Percentiles rank a stretch among this genome's conserved stretches.
phyloP scores from a whole-genome alignment of 2,888 invertebrate genomes.

The Lepeophtheirus nordmannii region DNA sequence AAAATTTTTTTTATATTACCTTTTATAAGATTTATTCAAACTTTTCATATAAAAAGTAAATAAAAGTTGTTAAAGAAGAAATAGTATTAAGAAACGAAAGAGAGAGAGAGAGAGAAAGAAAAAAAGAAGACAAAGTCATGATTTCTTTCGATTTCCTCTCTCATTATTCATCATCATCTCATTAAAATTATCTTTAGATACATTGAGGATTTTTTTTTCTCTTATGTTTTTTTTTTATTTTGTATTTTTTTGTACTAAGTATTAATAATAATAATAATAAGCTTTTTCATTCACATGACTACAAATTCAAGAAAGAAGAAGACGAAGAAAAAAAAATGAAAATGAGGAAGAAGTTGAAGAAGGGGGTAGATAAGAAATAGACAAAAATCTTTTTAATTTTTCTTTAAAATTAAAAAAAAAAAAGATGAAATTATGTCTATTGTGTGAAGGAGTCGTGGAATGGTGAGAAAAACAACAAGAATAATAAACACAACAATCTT shows the following conservation, averaged over 20 bases:
- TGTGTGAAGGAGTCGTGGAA: constrained; percentile 1
- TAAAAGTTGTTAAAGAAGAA: too few species aligned
- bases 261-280: neutral
- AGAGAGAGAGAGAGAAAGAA: too few species aligned
- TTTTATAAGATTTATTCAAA: too few species aligned
- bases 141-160: neutral
- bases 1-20: too few species aligned
- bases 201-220: neutral
- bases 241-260: too few species aligned
- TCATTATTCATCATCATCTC: neutral
- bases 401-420: constrained; percentile 7
- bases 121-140: neutral
- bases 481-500: too few species aligned
- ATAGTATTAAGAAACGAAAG: too few species aligned
- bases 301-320: neutral
- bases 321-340: neutral
- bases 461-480: neutral
- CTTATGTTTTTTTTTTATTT: too few species aligned
- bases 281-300: neutral
- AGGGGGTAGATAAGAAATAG: neutral
- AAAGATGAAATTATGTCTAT: neutral
- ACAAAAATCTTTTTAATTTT: constrained; percentile 5
- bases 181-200: constrained; percentile 3
- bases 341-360: neutral
- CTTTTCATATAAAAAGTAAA: too few species aligned